Evolutionary conservation across 2,797 vertebrate species (phyloP), one percentile per base, ranked within the genome.

Genomic region (Crocodylus rhombifer): DNA sequence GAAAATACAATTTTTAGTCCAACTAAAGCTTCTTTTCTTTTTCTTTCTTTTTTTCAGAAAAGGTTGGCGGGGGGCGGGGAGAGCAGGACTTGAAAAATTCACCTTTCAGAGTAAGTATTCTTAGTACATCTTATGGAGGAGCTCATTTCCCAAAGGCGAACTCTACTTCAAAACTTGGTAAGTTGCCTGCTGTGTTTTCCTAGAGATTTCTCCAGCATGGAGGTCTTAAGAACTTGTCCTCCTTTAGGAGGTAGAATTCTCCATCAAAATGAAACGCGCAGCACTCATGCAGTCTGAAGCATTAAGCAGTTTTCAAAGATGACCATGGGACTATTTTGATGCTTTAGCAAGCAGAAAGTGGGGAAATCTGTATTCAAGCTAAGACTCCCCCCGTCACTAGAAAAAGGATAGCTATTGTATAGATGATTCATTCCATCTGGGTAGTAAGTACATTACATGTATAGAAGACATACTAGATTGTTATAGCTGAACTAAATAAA

Each of bases 31-130:
- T 78, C 92, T 96, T 58, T 62, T 75, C 42, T 42, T 42, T 42
- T 42, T 42, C 42, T 42, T 42, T 42, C 42, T 42, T 61, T 61
- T 61, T 20, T 61, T 93, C 82, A 93, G 77, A 90, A 71, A 84
- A 92, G 87, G 82, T 89, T 91, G 89, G 91, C 6, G 69, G 84
- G 17, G 28, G 75, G 91, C n/a, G n/a, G 42, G 62, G 78, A 56
- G 93, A 84, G 71, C 93, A 92, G 80, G 89, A 71, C 77, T 25
- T 62, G 89, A 67, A 51, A 91, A 95, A 16, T 82, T 95, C 94
- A 90, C 80, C 71, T 84, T 89, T 88, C 73, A 93, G 81, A 94
- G 78, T 61, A 79, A 33, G 1, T 13, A 69, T 30, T 82, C 86
- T 86, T 57, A 17, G 51, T 56, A 56, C 9, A 75, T 51, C 69